Evolutionary conservation across 2,113 vertebrate genomes (phyloP), one percentile per base, ranked within the genome.

Genomic region (Stigmatopora nigra): DNA sequence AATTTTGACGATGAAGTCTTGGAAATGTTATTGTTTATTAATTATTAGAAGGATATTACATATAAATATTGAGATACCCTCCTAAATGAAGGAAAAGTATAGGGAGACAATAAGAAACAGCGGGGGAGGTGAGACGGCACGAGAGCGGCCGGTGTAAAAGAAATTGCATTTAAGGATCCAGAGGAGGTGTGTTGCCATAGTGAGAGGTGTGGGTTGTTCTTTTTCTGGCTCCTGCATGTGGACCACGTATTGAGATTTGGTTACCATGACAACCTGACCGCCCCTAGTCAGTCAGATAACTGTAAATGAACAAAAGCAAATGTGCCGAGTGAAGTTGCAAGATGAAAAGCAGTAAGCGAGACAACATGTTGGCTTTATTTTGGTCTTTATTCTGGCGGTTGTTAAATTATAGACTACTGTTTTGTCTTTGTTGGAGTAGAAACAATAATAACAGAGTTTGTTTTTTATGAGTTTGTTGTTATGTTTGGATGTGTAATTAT

Each of bases 141-240:
- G 12, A 13, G 10, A 56, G 53, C 53, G 22, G n/a, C 9, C 17
- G n/a, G 35, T 8, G 58, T 78, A 67, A 52, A 61, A 69, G 66
- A 75, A 82, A 51, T 75, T 78, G 75, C 66, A 35, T 60, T 65
- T 7, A 31, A 69, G 76, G 74, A 71, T 73, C 79, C 69, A 20
- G 69, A 82, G 77, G 78, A 80, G 81, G 83, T 78, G 77, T 78
- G 86, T 88, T 87, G 71, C 82, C 77, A 83, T 84, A 63, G 84
- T 70, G 77, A 89, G 77, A 78, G 60, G 80, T 86, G 84, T 88
- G 80, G 86, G 84, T 70, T 87, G 86, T 88, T 87, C 84, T 88
- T 87, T 87, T 88, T 86, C 82, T 81, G 86, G 80, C 73, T 82
- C 74, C n/a, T 10, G 75, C 69, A 82, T 67, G 80, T 82, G 19